Base-by-base conservation (phyloP, 2,888 invertebrate species). In the Brassicogethes aeneus region DNA sequence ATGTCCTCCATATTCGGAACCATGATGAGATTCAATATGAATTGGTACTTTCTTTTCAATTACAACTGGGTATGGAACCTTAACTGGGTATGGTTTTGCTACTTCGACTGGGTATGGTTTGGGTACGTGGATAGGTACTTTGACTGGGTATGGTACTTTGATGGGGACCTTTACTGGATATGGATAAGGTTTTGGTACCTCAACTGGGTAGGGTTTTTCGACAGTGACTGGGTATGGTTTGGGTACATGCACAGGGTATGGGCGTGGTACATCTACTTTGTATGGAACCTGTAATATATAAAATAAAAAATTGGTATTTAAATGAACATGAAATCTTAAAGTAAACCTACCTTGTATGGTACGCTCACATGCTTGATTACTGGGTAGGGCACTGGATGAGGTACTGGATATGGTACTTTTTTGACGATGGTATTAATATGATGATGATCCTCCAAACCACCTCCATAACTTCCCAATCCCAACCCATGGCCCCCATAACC, bases 41-140 rank as follows among this genome's bases (percentile, higher is more conserved):
- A 68, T 56, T 7, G 66, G 68, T 8, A 75, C 69, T 39, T 74
- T 74, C 51, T 74, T 71, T 44, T 76, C 74, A 0, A 81, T 72
- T 40, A 72, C 62, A 10, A 80, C 74, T 0, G 79, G 79, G 0
- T 75, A 73, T 1, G 77, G 75, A 2, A 79, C 76, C 10, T 70
- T 65, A 29, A 71, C 70, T 40, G 73, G 72, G n/a, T 76, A 74
- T 1, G 71, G 73, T 23, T 75, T 71, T 42, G 73, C 70, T 1
- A 77, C 70, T 34, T 74, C 71, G 3, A 79, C 77, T 14, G 77
- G 73, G 31, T 65, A 62, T 16, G 67, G 67, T 50, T 66, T 63
- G 13, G 64, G 63, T 17, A 64, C 58, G 10, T 54, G 51, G 30
- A 62, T 45, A 41, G 61, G 60, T 35, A 64, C 58, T 12, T 74